Evolutionary conservation across 92 coral and sea anemone genomes (phyloP).

Genomic region (Porites cylindrica): DNA sequence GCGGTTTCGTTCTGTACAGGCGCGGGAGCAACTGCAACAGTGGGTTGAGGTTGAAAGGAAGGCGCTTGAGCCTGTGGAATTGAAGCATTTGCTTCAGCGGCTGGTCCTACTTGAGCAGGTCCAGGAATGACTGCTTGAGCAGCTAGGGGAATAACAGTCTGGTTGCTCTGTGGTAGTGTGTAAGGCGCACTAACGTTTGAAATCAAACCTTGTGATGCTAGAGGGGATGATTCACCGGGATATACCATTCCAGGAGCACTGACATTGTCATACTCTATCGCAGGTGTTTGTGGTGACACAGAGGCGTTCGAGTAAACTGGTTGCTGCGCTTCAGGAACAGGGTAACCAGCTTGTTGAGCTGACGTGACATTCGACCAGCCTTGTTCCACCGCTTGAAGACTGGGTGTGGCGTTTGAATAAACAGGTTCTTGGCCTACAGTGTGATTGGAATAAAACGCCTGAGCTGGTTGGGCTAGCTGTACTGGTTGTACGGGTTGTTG

Average conservation of each 20-base stretch:
- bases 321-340: constrained; percentile 12
- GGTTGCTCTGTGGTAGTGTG: neutral
- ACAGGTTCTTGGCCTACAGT: constrained; percentile 23
- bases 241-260: constrained; percentile 1
- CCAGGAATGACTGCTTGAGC: neutral
- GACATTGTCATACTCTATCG: constrained; percentile 7
- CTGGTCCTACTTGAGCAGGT: neutral
- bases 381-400: constrained; percentile 19
- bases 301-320: constrained; percentile 6
- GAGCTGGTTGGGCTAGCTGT: neutral
- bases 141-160: constrained; percentile 2
- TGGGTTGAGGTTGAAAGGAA: constrained; percentile 27
- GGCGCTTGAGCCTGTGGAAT: constrained; percentile 28
- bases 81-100: constrained; percentile 24
- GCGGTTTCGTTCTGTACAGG: constrained; percentile 35
- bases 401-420: neutral
- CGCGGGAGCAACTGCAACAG: constrained; percentile 16
- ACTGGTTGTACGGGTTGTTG: constrained; percentile 15
- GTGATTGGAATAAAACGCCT: neutral
- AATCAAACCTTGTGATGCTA: neutral
- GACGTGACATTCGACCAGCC: constrained; percentile 11
- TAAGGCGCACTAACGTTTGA: neutral
- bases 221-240: neutral
- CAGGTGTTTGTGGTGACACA: constrained; percentile 26
- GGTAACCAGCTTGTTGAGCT: constrained; percentile 2